Evolutionary conservation across 92 coral and sea anemone genomes (phyloP).

Genomic region (Scolanthus callimorphus): DNA sequence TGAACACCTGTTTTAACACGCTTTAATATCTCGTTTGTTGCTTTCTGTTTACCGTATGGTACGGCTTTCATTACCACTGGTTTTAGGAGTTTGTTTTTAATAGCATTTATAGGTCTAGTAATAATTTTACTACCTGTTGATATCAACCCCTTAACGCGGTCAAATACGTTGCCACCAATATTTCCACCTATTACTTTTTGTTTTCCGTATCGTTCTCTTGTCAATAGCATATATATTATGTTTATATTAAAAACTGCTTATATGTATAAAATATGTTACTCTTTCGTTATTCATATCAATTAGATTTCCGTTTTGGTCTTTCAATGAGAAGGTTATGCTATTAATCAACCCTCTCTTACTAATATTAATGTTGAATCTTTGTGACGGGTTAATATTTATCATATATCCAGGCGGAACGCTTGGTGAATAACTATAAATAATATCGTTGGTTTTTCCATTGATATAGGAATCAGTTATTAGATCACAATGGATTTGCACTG

Average conservation of each 20-base stretch:
- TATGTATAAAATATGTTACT: slow-evolving; percentile 10
- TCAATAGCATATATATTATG: slow-evolving; percentile 4
- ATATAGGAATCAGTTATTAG: slow-evolving; percentile 6
- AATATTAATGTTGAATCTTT: neutral
- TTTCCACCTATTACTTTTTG: slow-evolving; percentile 6
- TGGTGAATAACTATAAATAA: slow-evolving; percentile 1
- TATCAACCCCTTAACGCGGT: neutral
- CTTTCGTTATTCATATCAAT: slow-evolving; percentile 5
- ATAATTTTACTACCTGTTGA: slow-evolving; percentile 3
- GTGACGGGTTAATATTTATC: neutral
- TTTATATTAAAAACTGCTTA: slow-evolving; percentile 2
- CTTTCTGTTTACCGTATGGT: slow-evolving; percentile 14
- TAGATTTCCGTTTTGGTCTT: neutral
- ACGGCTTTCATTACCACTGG: slow-evolving; percentile 5
- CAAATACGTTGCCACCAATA: slow-evolving; percentile 5
- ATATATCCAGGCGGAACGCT: neutral
- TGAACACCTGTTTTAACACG: neutral
- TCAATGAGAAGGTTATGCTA: slow-evolving; percentile 2
- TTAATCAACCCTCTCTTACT: neutral
- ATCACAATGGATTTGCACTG: slow-evolving; percentile 4
- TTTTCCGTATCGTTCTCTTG: slow-evolving; percentile 17
- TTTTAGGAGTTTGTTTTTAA: neutral
- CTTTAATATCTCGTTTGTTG: slow-evolving; percentile 10
- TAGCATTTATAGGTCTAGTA: neutral
- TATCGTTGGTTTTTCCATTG: neutral